A percentile compares a stretch with the other conserved stretches of the same genome.
Evolutionary conservation across 2,113 vertebrate species (phyloP).

Genomic region (Chloropsis hardwickii): DNA sequence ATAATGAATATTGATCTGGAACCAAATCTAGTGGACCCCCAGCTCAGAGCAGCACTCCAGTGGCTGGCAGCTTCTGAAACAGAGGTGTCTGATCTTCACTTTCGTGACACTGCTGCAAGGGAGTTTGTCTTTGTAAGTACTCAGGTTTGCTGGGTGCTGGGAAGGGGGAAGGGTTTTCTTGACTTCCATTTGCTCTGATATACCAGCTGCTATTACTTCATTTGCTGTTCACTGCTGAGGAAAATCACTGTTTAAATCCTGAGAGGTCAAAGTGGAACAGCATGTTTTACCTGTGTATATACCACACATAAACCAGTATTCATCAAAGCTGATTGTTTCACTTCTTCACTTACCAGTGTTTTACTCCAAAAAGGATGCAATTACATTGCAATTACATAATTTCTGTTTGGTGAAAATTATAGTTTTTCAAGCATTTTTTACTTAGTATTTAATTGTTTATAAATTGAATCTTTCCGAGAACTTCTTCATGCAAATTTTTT

Average conservation of each 20-base stretch:
- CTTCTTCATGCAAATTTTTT: background rate
- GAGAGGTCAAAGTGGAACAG: background rate
- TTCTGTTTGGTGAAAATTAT: background rate
- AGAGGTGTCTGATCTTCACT: conserved; percentile 80
- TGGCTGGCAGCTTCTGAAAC: conserved; percentile 91
- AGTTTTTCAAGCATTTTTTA: background rate
- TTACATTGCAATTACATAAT: background rate
- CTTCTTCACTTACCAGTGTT: background rate
- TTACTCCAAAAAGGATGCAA: background rate
- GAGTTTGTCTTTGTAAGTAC: conserved; percentile 86
- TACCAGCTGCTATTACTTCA: background rate
- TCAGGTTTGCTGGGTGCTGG: background rate
- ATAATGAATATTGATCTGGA: conserved; percentile 82
- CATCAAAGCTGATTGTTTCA: background rate
- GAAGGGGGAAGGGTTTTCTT: background rate
- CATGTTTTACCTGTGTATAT: background rate
- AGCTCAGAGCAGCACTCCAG: conserved; percentile 86
- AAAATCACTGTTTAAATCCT: background rate
- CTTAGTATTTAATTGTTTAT: background rate
- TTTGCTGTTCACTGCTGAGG: background rate
- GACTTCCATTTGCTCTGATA: background rate
- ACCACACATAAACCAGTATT: background rate
- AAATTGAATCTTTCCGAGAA: background rate
- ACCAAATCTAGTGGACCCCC: conserved; percentile 76
- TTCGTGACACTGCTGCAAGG: conserved; percentile 69